Evolutionary conservation across 2,888 invertebrate genomes (phyloP).

Genomic region (Phengaris alcon): DNA sequence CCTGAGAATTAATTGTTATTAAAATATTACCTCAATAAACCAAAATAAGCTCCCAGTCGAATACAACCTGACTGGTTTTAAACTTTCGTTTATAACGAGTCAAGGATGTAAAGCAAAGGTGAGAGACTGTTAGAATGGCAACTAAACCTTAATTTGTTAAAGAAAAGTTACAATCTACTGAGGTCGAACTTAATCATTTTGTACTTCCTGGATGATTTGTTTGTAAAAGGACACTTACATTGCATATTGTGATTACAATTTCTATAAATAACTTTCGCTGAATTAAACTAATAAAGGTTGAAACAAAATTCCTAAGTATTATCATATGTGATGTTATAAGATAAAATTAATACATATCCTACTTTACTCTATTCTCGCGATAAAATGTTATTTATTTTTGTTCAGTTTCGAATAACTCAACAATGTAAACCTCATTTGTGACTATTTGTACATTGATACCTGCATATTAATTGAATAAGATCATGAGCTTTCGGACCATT

Average conservation of each 20-base stretch:
- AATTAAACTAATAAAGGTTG: neutral
- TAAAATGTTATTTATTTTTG: neutral
- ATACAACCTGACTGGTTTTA: neutral
- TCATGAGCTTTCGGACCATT: conserved; percentile 63
- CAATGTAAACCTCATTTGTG: neutral
- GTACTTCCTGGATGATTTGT: conserved; percentile 17
- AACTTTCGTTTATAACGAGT: conserved; percentile 22
- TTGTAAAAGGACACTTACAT: conserved; percentile 13
- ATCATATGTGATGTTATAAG: neutral
- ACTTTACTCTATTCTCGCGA: neutral
- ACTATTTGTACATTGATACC: neutral
- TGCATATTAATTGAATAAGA: conserved; percentile 32
- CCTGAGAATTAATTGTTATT: neutral
- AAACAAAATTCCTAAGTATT: neutral
- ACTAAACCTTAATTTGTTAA: conserved; percentile 47
- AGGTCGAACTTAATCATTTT: conserved; percentile 16
- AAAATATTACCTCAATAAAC: neutral
- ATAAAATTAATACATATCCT: neutral
- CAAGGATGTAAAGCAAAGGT: conserved; percentile 25
- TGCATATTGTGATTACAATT: neutral
- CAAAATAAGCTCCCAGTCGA: neutral
- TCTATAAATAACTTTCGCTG: neutral
- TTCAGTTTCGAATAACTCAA: neutral
- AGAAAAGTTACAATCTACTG: conserved; percentile 51
- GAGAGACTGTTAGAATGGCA: conserved; percentile 49